Evolutionary conservation across 2,113 vertebrate species (phyloP), one percentile per base, ranked within the genome.

Genomic region (Todiramphus chloris): DNA sequence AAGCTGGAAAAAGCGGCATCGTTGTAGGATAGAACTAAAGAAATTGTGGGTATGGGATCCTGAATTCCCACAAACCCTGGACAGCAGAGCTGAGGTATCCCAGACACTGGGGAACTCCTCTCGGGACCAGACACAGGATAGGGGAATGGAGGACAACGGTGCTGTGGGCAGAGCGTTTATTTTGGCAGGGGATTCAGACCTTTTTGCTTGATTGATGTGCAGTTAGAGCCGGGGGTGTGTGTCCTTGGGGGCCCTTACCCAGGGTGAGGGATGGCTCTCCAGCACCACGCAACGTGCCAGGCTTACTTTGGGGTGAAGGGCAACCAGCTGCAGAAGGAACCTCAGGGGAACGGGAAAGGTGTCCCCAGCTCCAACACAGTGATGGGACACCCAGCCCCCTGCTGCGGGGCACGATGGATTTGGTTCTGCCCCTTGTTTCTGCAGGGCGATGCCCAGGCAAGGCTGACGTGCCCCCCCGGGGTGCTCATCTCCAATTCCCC

Each of bases 81-180:
- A 12, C 4, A 39, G 66, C 20, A 35, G 78, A 72, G 25, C 20
- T 76, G 75, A 53, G 21, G 13, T 18, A 1, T 19, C 50, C 59
- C 50, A 46, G 25, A 6, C 37, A 3, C 4, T 0, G 0, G 23
- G 84, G 53, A 70, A 41, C n/a, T 74, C 28, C 41, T 74, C 23
- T 43, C 0, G 2, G 53, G 30, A 87, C 13, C 23, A 20, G 16
- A 5, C 30, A 2, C 0, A 10, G 67, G 33, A 25, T 25, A 23
- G 10, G 1, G 27, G 6, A 5, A 4, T 14, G 9, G 10, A 58
- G 55, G 25, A 18, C 19, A 35, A 6, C 5, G 7, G 51, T 1
- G 14, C 37, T 78, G 37, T 4, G 25, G 23, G 44, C n/a, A 55
- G 15, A 43, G 58, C 4, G 2, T 3, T 19, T 17, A 16, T 46